Evolutionary conservation across 2,888 invertebrate genomes (phyloP).

Genomic region (Stictocephala bisonia): DNA sequence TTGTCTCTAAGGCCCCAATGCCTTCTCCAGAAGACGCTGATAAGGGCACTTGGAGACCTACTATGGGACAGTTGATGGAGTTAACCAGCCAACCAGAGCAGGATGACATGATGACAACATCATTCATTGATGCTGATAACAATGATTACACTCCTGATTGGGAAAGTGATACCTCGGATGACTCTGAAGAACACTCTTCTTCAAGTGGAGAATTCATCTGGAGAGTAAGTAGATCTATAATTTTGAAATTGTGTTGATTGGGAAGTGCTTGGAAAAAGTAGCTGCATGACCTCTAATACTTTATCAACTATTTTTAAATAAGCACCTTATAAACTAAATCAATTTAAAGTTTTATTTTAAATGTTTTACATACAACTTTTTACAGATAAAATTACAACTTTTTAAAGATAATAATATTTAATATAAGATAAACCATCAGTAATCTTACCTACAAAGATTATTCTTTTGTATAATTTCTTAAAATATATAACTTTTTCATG

Average conservation of each 20-base stretch:
- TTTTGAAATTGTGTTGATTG: neutral
- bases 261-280: neutral
- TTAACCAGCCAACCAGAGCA: constrained; percentile 54
- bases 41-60: constrained; percentile 53
- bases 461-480: too few relatives aligned
- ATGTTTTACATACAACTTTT: neutral
- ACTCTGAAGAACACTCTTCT: constrained; percentile 73
- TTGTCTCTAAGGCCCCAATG: constrained; percentile 49
- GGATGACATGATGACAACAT: constrained; percentile 63
- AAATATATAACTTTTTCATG: too few relatives aligned
- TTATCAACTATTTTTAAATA: neutral
- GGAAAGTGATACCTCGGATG: constrained; percentile 66
- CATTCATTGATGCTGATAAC: constrained; percentile 67
- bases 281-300: too few relatives aligned
- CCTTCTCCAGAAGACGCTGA: constrained; percentile 56
- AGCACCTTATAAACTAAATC: neutral
- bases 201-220: constrained; percentile 84
- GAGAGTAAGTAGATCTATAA: constrained; percentile 71
- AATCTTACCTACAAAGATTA: too few relatives aligned
- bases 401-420: too few relatives aligned
- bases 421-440: too few relatives aligned
- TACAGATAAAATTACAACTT: too few relatives aligned
- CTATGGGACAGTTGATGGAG: constrained; percentile 55
- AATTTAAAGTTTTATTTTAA: neutral
- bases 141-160: constrained; percentile 56